Conservation (phyloP, 2,888 invertebrate species). For the Ctenicera cuprea region DNA sequence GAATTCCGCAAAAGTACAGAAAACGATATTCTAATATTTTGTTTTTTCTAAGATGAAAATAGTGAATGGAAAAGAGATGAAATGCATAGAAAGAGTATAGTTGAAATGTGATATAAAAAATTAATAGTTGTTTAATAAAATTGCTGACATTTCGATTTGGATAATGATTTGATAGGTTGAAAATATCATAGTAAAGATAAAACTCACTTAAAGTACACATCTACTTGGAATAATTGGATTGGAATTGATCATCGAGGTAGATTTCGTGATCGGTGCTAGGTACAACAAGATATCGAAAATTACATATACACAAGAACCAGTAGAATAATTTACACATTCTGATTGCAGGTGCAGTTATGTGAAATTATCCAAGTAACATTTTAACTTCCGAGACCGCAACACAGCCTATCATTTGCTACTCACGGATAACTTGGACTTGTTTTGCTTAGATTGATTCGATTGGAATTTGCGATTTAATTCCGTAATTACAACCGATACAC, state of each 20-base stretch:
- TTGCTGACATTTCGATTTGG: not conserved
- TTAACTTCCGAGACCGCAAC: constrained; percentile 70
- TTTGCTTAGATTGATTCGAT: constrained; percentile 68
- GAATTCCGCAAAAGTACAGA: too few species aligned
- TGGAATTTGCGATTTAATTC: constrained; percentile 69
- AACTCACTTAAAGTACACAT: constrained; percentile 18
- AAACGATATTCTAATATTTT: too few species aligned
- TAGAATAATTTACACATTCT: constrained; percentile 71
- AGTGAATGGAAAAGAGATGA: too few species aligned
- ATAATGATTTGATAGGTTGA: not conserved
- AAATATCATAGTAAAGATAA: not conserved
- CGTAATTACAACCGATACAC: constrained; percentile 65
- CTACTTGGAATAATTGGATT: constrained; percentile 61
- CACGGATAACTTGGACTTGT: constrained; percentile 63
- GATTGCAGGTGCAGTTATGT: constrained; percentile 71
- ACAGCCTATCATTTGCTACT: constrained; percentile 70
- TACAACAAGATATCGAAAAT: constrained; percentile 70
- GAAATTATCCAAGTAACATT: constrained; percentile 71
- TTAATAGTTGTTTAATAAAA: too few species aligned
- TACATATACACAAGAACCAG: constrained; percentile 64
- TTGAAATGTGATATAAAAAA: too few species aligned
- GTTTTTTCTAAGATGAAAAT: too few species aligned
- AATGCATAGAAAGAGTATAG: too few species aligned
- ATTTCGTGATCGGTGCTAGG: constrained; percentile 65
- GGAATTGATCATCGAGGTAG: constrained; percentile 66